Evolutionary conservation across 1,140 invertebrate species (phyloP), one percentile per base, ranked within the genome.

Genomic region (Papilio dardanus): DNA sequence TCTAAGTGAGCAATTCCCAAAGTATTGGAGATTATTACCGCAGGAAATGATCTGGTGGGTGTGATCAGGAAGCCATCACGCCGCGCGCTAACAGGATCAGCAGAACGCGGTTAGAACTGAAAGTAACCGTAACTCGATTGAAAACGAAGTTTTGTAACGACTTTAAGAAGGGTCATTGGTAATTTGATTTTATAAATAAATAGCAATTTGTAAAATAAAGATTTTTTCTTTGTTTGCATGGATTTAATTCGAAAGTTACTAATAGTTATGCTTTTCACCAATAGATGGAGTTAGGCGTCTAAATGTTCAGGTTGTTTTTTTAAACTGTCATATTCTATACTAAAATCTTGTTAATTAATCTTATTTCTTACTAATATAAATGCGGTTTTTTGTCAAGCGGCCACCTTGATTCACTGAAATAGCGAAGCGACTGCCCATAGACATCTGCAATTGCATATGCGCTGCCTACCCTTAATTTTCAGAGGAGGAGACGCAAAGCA

Each of bases 51-150:
- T 14, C 54, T 62, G 12, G 10, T 14, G 24, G 10, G 24, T 14
- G 21, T n/a, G 3, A 28, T 14, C 8, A 62, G 54, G 50, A 62
- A 62, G 30, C 54, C 54, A 62, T 62, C 54, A 62, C 54, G 54
- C 54, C 54, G 54, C 24, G 54, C 24, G 54, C 21, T 62, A 62
- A 62, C 54, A 62, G 54, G 54, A 62, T 62, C 21, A 28, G 54
- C 54, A 62, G 54, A 62, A 62, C 30, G 54, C 24, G 24, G 54
- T 62, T 62, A 62, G 54, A 24, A 62, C 30, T 62, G 54, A 62
- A 62, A 62, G 54, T 21, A 62, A 62, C 24, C 24, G 54, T 62
- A 62, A 62, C 12, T 62, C 54, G 54, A 62, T 62, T 62, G 54
- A 28, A 21, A 28, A 62, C 54, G 54, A 62, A 62, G 54, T 28